Percentiles rank a stretch among this genome's conserved stretches.
Conservation (phyloP, 2,113 vertebrate species). For the Podilymbus podiceps region DNA sequence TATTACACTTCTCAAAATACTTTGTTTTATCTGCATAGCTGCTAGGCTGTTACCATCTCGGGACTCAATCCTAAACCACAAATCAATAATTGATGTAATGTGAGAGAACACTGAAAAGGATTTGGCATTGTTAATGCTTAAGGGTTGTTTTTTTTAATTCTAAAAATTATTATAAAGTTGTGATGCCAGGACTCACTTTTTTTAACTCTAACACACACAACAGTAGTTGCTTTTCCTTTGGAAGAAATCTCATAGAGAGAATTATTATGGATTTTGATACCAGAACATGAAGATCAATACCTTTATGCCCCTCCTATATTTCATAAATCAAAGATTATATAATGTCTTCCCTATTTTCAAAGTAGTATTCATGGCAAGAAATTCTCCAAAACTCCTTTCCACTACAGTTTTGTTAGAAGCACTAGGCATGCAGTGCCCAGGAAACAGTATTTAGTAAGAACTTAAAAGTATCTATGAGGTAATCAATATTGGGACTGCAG, state of each 20-base stretch:
- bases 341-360: neutral
- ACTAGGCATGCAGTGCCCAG: neutral
- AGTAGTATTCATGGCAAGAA: neutral
- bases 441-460: neutral
- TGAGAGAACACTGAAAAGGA: neutral
- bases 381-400: neutral
- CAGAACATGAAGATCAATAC: neutral
- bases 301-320: neutral
- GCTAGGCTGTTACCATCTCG: neutral
- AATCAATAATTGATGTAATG: neutral
- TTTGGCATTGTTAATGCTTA: neutral
- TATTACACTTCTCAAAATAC: neutral
- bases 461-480: neutral
- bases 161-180: neutral
- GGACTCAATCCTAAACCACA: neutral
- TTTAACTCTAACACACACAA: neutral
- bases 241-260: neutral
- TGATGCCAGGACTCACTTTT: neutral
- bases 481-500: neutral
- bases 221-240: neutral
- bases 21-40: neutral
- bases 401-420: neutral
- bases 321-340: neutral
- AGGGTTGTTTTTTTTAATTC: too few relatives aligned
- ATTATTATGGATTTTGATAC: neutral